These are phyloP conservation scores for Echeneis naucrates DNA, from an alignment of 2,797 vertebrate species.

Conservation along the genomic window DNA sequence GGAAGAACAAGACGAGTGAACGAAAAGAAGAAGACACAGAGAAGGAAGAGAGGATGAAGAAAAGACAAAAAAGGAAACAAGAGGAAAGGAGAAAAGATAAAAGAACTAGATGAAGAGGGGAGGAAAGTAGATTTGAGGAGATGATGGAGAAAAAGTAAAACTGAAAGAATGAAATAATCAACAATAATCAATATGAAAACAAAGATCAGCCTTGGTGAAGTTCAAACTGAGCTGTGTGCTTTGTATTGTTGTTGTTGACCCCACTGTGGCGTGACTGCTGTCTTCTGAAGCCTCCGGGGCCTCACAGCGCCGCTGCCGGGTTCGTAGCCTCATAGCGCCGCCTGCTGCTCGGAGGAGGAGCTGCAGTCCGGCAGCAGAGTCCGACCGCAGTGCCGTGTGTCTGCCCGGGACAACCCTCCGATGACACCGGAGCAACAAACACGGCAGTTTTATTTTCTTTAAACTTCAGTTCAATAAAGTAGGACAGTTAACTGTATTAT, in stretches of 20 bases:
- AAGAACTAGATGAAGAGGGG: no score
- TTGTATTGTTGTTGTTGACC: constrained; percentile 23
- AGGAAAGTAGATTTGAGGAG: background rate
- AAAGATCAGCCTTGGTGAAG: no score
- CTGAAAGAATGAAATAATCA: background rate
- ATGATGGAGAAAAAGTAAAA: background rate
- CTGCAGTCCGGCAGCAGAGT: background rate
- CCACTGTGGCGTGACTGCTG: background rate
- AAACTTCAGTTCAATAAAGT: background rate
- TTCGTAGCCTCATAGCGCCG: constrained; percentile 76
- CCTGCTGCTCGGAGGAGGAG: constrained; percentile 53
- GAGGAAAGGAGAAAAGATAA: background rate
- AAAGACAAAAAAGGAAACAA: background rate
- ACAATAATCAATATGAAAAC: constrained; percentile 6
- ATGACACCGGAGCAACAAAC: background rate
- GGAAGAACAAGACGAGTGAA: no score
- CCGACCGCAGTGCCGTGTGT: constrained; percentile 19
- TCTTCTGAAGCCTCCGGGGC: constrained; percentile 24
- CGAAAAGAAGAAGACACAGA: no score
- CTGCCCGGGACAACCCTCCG: constrained; percentile 8
- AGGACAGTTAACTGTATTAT: background rate
- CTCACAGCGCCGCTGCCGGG: background rate
- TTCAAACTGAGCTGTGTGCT: background rate
- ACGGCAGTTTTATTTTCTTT: no score
- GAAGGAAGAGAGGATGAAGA: no score